Evolutionary conservation across 2,113 vertebrate genomes (phyloP).

Genomic region (Charadrius vociferus): DNA sequence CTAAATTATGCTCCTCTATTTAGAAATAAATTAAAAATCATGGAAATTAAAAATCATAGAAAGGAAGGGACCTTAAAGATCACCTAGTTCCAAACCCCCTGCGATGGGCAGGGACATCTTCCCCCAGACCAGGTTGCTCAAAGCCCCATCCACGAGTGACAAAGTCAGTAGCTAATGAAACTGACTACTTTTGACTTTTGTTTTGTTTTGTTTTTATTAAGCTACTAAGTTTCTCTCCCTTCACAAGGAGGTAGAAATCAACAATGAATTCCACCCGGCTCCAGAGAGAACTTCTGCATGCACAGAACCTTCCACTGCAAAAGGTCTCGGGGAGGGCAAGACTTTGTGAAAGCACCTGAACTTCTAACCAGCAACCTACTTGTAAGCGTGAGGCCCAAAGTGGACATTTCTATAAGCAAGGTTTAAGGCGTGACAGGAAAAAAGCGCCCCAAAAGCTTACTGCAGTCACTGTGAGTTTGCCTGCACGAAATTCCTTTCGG

Average conservation of each 20-base stretch:
- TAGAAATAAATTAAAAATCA: neutral
- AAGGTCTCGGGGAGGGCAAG: fast-evolving
- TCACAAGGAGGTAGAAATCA: fast-evolving
- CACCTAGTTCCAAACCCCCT: too few species aligned
- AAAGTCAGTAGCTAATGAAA: neutral
- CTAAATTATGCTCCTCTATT: neutral
- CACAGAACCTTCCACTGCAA: neutral
- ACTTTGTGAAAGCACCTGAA: neutral
- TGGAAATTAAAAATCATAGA: too few species aligned
- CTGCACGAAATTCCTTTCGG: neutral
- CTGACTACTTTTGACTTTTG: neutral
- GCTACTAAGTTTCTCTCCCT: neutral
- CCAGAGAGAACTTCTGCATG: fast-evolving
- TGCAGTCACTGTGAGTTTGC: neutral
- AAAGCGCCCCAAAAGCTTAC: neutral
- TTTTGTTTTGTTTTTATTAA: too few species aligned
- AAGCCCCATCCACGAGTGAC: neutral
- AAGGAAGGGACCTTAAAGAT: too few species aligned
- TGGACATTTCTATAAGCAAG: fast-evolving
- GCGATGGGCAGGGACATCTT: too few species aligned
- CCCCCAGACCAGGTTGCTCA: too few species aligned
- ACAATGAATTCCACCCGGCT: neutral
- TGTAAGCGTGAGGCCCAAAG: fast-evolving
- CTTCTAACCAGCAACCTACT: fast-evolving
- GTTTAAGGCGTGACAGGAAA: too few species aligned